Evolutionary conservation across 2,888 invertebrate genomes (phyloP).

Genomic region (Pterostichus madidus): DNA sequence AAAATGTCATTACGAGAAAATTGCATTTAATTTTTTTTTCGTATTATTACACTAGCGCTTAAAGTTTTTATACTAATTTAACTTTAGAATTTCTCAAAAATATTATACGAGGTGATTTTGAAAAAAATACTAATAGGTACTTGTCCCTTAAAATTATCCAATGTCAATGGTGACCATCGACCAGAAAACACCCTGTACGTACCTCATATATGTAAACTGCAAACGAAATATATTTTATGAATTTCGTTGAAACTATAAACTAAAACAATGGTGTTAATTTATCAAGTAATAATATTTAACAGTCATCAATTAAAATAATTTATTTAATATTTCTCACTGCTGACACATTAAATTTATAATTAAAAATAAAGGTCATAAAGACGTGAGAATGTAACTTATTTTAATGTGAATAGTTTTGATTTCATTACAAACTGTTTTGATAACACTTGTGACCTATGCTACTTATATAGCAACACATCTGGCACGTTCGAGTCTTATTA

Average conservation of each 20-base stretch:
- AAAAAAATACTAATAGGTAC: too few species aligned
- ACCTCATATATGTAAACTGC: not conserved
- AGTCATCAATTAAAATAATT: not conserved
- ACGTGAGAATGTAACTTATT: constrained; percentile 9
- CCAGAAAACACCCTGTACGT: not conserved
- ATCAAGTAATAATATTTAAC: not conserved
- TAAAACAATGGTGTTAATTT: constrained; percentile 2
- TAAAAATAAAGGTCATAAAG: constrained; percentile 17
- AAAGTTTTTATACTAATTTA: too few species aligned
- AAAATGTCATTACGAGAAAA: too few species aligned
- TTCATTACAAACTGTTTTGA: constrained; percentile 7
- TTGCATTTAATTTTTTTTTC: too few species aligned
- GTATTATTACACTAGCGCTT: too few species aligned
- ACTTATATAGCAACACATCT: constrained; percentile 11
- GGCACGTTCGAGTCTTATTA: constrained; percentile 2
- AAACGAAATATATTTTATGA: not conserved
- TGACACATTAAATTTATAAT: constrained; percentile 14
- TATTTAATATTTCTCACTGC: not conserved
- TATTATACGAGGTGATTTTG: too few species aligned
- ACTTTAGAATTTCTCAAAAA: too few species aligned
- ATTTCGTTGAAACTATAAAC: constrained; percentile 22
- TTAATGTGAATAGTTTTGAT: constrained; percentile 34
- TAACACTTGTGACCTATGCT: not conserved
- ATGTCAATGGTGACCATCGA: too few species aligned
- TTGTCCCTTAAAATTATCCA: too few species aligned